Evolutionary conservation across 2,888 invertebrate genomes (phyloP).

Genomic region (Protodeltote pygarga): DNA sequence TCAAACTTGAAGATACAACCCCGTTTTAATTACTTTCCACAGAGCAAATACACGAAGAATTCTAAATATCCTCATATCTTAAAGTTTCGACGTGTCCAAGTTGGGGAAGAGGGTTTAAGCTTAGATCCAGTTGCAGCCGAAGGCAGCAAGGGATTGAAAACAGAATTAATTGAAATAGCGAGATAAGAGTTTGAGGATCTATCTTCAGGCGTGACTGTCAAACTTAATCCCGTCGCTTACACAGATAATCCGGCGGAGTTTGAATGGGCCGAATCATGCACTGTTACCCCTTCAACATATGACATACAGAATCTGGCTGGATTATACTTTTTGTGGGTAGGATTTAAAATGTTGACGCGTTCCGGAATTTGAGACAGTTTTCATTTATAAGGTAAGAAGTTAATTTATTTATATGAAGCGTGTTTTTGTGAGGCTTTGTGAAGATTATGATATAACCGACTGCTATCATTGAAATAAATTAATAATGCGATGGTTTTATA

Average conservation of each 20-base stretch:
- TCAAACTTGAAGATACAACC: conserved; percentile 44
- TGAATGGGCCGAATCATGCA: conserved; percentile 35
- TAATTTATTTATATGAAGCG: conserved; percentile 41
- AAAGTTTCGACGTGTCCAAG: conserved; percentile 28
- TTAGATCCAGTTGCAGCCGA: conserved; percentile 33
- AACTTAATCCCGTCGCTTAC: conserved; percentile 50
- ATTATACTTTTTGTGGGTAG: conserved; percentile 47
- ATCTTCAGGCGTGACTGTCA: conserved; percentile 50
- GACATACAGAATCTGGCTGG: conserved; percentile 35
- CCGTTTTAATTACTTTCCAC: conserved; percentile 43
- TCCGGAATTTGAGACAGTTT: conserved; percentile 40
- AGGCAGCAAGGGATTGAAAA: conserved; percentile 35
- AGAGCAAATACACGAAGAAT: conserved; percentile 40
- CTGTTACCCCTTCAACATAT: conserved; percentile 22
- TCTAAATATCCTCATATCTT: conserved; percentile 40
- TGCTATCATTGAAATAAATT: conserved; percentile 20
- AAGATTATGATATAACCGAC: conserved; percentile 24
- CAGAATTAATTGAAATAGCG: conserved; percentile 52
- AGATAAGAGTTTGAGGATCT: conserved; percentile 48
- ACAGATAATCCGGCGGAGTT: conserved; percentile 49
- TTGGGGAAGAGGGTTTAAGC: conserved; percentile 43
- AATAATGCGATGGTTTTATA: conserved; percentile 9
- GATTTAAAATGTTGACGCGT: conserved; percentile 48
- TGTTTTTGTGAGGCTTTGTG: conserved; percentile 21
- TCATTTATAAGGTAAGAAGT: conserved; percentile 34